These are phyloP conservation scores for Coenobita brevimanus DNA, from an alignment of 1,140 invertebrate genomes.

Conservation along the genomic window DNA sequence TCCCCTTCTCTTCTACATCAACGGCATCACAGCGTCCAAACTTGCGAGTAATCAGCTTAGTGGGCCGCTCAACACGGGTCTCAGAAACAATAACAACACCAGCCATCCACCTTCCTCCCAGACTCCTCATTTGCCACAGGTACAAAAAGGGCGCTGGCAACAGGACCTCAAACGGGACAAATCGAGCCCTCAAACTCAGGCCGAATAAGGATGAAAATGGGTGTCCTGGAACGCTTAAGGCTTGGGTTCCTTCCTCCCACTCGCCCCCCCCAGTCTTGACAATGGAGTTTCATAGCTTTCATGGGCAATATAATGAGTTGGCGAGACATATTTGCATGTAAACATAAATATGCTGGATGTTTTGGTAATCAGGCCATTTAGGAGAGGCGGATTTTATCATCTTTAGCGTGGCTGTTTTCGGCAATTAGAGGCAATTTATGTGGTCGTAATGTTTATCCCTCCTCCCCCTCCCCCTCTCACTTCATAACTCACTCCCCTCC, in stretches of 20 bases:
- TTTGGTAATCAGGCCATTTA: background rate
- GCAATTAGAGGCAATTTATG: too few species aligned
- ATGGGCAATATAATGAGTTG: conserved; percentile 33
- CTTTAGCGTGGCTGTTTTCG: too few species aligned
- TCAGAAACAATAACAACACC: conserved; percentile 24
- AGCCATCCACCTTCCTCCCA: background rate
- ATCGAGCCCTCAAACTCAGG: background rate
- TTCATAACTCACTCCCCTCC: too few species aligned
- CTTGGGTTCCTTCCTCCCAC: background rate
- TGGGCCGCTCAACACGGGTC: conserved; percentile 7
- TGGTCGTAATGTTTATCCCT: too few species aligned
- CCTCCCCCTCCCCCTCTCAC: too few species aligned
- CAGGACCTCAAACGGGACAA: background rate
- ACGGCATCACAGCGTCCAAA: too few species aligned
- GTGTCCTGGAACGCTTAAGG: background rate
- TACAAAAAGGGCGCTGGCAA: background rate
- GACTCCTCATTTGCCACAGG: background rate
- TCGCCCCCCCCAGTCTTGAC: conserved; percentile 3
- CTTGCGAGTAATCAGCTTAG: conserved; percentile 36
- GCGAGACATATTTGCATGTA: conserved; percentile 37
- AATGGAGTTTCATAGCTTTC: conserved; percentile 30
- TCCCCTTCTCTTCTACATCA: too few species aligned
- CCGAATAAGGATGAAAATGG: background rate
- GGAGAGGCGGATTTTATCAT: too few species aligned
- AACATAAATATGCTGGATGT: conserved; percentile 3